Evolutionary conservation across 1,140 invertebrate species (phyloP), one percentile per base, ranked within the genome.

Genomic region (Pollicipes pollicipes): DNA sequence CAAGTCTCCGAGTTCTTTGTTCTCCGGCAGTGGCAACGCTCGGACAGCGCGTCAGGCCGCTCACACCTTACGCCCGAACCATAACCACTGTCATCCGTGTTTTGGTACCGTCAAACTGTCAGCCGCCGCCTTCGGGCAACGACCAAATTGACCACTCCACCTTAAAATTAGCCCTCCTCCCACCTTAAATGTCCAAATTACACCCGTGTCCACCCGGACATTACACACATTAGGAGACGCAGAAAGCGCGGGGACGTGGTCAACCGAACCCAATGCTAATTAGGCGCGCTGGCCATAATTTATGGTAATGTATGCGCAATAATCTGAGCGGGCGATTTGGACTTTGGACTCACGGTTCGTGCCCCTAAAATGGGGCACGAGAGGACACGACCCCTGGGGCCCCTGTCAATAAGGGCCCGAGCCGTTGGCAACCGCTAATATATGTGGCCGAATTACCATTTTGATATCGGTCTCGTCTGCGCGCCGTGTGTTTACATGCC

Each of bases 121-220:
- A 17, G 45, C 35, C 35, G 45, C 45, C 45, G 45, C 45, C 45
- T 2, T 17, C 2, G 17, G 45, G 45, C 45, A 21, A 21, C 45
- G 45, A 10, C 17, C 2, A 10, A 21, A 10, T 21, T 10, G 8
- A 2, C 13, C 45, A 58, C 45, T 58, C 45, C 45, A 58, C 45
- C 45, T 58, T 58, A 58, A 21, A 58, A 58, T 58, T 58, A 24
- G 45, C 45, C 45, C 45, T 58, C 45, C 45, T 58, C 45, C 45
- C 45, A 58, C 45, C 24, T 58, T 58, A 58, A 58, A 58, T 58
- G 45, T 58, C 45, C 45, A 58, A 58, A 58, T 58, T 58, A 58
- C 45, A 58, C 45, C 10, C 24, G 45, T 58, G 45, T 58, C 45
- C 45, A 58, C 45, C 45, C 21, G 45, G 45, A 58, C 45, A 58